phyloP scores from a whole-genome alignment of 2,888 invertebrate species.

The Pachycephus smyrnensis region DNA sequence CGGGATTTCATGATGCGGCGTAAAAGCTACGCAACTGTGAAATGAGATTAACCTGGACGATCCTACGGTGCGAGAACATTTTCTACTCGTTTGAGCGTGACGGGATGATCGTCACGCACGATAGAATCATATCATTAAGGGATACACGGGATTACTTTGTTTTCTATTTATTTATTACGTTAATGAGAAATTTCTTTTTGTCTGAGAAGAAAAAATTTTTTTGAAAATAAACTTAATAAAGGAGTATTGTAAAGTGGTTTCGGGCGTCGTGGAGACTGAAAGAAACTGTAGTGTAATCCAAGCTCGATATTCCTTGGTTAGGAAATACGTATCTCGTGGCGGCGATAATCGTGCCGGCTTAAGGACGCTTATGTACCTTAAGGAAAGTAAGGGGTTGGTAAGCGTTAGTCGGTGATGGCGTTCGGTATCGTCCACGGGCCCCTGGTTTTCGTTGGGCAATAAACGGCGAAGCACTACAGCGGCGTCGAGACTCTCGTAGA shows the following conservation, averaged over 20 bases:
- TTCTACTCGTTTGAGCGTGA: not conserved
- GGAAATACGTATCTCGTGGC: not conserved
- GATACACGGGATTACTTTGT: not conserved
- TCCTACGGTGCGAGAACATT: not conserved
- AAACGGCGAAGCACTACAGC: not conserved
- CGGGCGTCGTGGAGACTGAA: not conserved
- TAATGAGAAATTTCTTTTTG: not conserved
- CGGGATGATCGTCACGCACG: not conserved
- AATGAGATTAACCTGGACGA: conserved; percentile 24
- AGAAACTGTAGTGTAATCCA: not conserved
- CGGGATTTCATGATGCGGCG: conserved; percentile 24
- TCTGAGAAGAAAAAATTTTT: not conserved
- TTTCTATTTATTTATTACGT: not conserved
- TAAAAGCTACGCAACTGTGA: conserved; percentile 29
- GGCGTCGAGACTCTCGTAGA: not conserved
- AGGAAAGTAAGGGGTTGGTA: not conserved
- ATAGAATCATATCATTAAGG: not conserved
- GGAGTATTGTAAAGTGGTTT: not conserved
- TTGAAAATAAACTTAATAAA: not conserved
- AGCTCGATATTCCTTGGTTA: not conserved
- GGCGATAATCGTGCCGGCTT: not conserved
- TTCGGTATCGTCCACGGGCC: not conserved
- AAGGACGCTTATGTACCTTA: not conserved
- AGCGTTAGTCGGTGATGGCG: not conserved
- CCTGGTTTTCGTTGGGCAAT: not conserved